phyloP scores from a whole-genome alignment of 2,888 invertebrate species.

The Iselma pallidipennis region DNA sequence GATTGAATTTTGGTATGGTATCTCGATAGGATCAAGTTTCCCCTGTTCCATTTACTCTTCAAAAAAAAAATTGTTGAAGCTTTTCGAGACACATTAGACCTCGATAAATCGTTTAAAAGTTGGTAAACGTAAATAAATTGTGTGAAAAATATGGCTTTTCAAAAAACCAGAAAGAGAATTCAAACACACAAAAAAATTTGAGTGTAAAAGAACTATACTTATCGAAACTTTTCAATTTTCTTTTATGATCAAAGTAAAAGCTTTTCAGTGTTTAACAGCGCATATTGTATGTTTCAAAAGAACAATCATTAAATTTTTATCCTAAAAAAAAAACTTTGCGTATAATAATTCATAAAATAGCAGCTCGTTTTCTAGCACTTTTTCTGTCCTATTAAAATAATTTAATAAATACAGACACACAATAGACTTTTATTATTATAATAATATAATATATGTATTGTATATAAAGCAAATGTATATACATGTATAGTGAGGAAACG shows the following conservation, averaged over 20 bases:
- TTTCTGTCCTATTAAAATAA: constrained; percentile 2
- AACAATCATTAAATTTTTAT: constrained; percentile 48
- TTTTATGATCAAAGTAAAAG: constrained; percentile 49
- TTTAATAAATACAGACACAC: background rate
- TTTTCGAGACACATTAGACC: constrained; percentile 13
- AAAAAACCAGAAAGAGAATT: constrained; percentile 13
- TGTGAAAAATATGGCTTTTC: constrained; percentile 27
- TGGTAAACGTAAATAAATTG: constrained; percentile 30
- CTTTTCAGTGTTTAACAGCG: constrained; percentile 45
- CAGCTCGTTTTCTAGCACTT: constrained; percentile 2
- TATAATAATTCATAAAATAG: constrained; percentile 12
- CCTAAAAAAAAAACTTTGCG: constrained; percentile 38
- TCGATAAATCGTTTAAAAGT: constrained; percentile 29
- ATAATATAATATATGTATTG: background rate
- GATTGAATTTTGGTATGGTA: too few species aligned
- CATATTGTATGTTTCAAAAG: constrained; percentile 36
- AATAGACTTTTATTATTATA: background rate
- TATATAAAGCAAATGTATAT: too few species aligned
- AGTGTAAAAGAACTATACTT: constrained; percentile 9
- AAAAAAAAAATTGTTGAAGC: background rate
- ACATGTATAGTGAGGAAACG: background rate
- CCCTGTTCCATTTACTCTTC: too few species aligned
- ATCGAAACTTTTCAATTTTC: constrained; percentile 45
- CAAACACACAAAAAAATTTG: background rate
- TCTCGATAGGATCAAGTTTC: too few species aligned